A percentile compares a stretch with the other conserved stretches of the same genome.
These are phyloP conservation scores for Haliclystus octoradiatus DNA, from an alignment of 30 jellyfish, hydroid and myxozoan genomes.

Conservation along the genomic window DNA sequence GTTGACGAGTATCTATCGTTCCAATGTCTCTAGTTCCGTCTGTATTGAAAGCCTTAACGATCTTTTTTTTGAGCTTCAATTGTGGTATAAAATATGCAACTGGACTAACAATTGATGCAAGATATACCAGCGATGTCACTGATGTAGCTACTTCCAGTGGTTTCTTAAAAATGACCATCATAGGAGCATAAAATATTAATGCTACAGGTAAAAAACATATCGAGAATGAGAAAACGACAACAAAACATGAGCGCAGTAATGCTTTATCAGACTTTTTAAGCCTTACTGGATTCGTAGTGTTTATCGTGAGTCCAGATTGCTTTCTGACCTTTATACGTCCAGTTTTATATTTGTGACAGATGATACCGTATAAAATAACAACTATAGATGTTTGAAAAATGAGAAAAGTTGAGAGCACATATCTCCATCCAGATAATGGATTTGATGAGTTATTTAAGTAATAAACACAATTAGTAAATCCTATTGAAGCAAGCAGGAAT, in stretches of 20 bases:
- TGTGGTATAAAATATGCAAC: not conserved
- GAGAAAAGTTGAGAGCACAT: not conserved
- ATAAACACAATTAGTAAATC: not conserved
- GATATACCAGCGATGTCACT: not conserved
- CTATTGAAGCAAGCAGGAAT: not conserved
- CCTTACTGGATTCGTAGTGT: no score
- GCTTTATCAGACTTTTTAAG: not conserved
- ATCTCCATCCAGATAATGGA: not conserved
- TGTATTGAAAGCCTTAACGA: no score
- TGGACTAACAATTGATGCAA: not conserved
- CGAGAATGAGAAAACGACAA: not conserved
- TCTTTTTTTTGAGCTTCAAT: not conserved
- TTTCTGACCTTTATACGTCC: no score
- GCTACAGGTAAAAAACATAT: not conserved
- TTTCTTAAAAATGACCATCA: no score
- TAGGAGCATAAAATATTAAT: not conserved
- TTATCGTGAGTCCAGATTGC: not conserved
- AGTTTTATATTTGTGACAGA: no score
- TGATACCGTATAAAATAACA: not conserved
- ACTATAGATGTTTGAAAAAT: no score
- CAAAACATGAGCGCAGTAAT: not conserved
- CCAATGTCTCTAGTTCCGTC: no score
- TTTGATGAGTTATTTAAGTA: not conserved
- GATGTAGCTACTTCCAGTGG: not conserved
- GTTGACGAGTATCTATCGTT: no score